Base-by-base conservation (phyloP, 2,888 invertebrate species). In the Apamea epomidion region DNA sequence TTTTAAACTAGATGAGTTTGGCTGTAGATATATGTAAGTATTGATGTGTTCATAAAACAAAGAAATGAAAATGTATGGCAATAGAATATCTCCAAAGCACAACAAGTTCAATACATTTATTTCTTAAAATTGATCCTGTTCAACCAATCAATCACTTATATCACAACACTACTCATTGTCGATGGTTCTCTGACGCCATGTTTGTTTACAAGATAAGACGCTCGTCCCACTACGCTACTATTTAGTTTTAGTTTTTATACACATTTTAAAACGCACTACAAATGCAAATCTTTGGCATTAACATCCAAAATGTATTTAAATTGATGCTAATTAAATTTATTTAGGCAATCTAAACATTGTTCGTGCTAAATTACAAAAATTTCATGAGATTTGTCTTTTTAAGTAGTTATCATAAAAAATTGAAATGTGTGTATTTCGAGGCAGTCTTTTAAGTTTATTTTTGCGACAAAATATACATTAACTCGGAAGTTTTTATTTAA, bases 141-240 rank as follows among this genome's bases (percentile, higher is more conserved):
- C 84, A 77, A 84, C 73, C 69, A 84, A 84, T 86, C 87, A 84
- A 77, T 87, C 84, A 84, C 67, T 77, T 78, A 65, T 80, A 78
- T 78, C 74, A 86, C 84, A 86, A 84, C 80, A 86, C 84, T 78
- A 73, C 25, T 86, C 77, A 80, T 86, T 86, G 85, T 87, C 77
- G 84, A 85, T 85, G 85, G 85, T 64, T 45, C 69, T 67, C 65
- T 68, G 84, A 75, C 87, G 87, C 84, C 85, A 84, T 85, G 62
- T 84, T 83, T 84, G 84, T 84, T 87, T 85, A 87, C 73, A 78
- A 72, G 87, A 80, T 85, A 87, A 74, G 76, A 71, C n/a, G 62
- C 10, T 79, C 51, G 29, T 25, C 72, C 42, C 71, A 70, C 16
- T 67, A 69, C 32, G 45, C 25, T 64, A 51, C 29, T 75, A 69